Evolutionary conservation across 2,797 vertebrate species (phyloP), one percentile per base, ranked within the genome.

Genomic region (Diglossa cyanea): DNA sequence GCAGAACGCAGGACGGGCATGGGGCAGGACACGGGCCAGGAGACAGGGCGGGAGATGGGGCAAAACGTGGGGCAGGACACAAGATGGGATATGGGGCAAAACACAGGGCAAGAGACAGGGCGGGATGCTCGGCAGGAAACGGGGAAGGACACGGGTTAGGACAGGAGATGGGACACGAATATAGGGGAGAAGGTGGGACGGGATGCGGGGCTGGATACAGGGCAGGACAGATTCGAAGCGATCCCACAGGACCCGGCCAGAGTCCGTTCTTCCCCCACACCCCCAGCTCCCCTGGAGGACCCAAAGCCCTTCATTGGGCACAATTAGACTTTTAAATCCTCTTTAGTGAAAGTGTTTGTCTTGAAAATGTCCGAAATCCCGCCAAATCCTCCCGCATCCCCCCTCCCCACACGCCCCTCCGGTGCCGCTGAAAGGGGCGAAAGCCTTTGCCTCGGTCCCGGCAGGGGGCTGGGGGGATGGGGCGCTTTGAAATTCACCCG

Each of bases 351-450:
- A 96, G 97, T 97, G 97, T 97, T 97, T 96, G 95, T 97, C 95
- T 95, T 96, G 95, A 97, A 97, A 98, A 96, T 98, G 97, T 89
- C 94, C 51, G 89, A 98, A 98, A 98, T 98, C 98, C 98, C 45
- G 15, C 51, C 72, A 83, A 83, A 90, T 90, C 71, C 71, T 53
- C 70, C 33, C 88, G 95, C 96, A 96, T 81, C 92, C 94, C 77
- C 44, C 42, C 71, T 47, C 21, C 89, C 30, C 17, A 30, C 96
- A 93, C 92, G 33, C 51, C 76, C 88, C 88, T 67, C 51, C 62
- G 35, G 47, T 65, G 68, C 40, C 3, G 6, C 73, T 88, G 88
- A 94, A 94, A 89, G 86, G 77, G 74, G 54, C 17, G 17, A 77
- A 96, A 97, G 97, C 97, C 68, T 97, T 98, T 97, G n/a, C 91